Evolutionary conservation across 37 sponge, comb jelly and placozoan genomes (phyloP), one percentile per base, ranked within the genome.

Genomic region (Hormiphora californensis): DNA sequence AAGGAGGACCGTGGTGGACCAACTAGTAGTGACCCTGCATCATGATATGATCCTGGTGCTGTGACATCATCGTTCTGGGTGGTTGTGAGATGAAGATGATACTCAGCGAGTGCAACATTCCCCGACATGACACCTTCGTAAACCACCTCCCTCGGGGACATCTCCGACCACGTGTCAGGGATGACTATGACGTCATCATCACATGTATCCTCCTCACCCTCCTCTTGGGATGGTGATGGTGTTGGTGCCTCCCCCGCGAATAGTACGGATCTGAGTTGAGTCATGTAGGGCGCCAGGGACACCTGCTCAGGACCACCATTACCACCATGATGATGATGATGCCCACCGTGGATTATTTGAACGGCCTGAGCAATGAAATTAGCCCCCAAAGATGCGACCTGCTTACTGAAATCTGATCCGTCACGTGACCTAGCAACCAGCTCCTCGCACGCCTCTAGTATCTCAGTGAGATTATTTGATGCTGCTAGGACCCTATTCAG

Each of bases 291-390:
- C n/a, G n/a, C n/a, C n/a, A n/a, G n/a, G n/a, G n/a, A n/a, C n/a
- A n/a, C n/a, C n/a, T n/a, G n/a, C n/a, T n/a, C n/a, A n/a, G n/a
- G n/a, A n/a, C n/a, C n/a, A n/a, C n/a, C n/a, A n/a, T n/a, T n/a
- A n/a, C n/a, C n/a, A n/a, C n/a, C n/a, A n/a, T n/a, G n/a, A n/a
- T n/a, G n/a, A n/a, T n/a, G n/a, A n/a, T n/a, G n/a, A n/a, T n/a
- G n/a, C n/a, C n/a, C n/a, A n/a, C n/a, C n/a, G n/a, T 73, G 41
- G 22, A 43, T 46, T 15, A 73, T 39, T 21, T 73, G 46, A 3
- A 73, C 46, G 8, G 81, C 81, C 23, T 73, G 81, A 4, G 43
- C 35, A 22, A 73, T 73, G 81, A 73, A 73, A 8, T 73, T 73
- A 0, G 81, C 46, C 8, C 81, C 81, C 9, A 32, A 22, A 39